Evolutionary conservation across 1,140 invertebrate genomes (phyloP).

Genomic region (Oedothorax gibbosus): DNA sequence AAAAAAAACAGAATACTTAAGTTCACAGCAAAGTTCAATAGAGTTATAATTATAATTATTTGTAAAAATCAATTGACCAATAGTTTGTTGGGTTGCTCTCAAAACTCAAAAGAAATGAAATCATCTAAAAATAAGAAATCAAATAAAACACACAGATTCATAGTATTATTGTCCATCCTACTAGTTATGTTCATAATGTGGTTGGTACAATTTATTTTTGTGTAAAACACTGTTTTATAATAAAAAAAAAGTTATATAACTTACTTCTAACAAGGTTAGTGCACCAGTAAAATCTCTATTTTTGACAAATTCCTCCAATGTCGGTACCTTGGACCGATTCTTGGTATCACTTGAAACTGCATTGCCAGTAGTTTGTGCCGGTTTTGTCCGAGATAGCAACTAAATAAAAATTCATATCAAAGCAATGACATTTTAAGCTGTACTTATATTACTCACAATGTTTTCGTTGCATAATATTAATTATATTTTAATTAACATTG

Average conservation of each 20-base stretch:
- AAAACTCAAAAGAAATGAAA: no score
- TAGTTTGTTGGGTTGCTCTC: no score
- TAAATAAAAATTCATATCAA: not conserved
- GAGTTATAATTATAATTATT: no score
- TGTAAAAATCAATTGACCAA: no score
- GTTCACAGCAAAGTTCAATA: no score
- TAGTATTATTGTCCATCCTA: no score
- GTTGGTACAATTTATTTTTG: no score
- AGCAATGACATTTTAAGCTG: not conserved
- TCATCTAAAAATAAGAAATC: no score
- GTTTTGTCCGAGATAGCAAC: conserved; percentile 65
- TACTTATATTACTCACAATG: not conserved
- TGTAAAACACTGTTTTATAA: no score
- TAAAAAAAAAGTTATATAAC: not conserved
- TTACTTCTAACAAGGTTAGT: conserved; percentile 89
- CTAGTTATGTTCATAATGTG: no score
- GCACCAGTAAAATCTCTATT: conserved; percentile 94
- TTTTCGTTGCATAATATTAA: not conserved
- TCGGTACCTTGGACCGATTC: conserved; percentile 73
- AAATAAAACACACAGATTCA: no score
- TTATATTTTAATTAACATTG: not conserved
- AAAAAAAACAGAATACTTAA: no score
- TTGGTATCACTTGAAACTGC: conserved; percentile 45
- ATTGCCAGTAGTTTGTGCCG: conserved; percentile 56
- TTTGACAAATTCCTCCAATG: conserved; percentile 90